Evolutionary conservation across 2,888 invertebrate species (phyloP).

Genomic region (Drosophila leonis): DNA sequence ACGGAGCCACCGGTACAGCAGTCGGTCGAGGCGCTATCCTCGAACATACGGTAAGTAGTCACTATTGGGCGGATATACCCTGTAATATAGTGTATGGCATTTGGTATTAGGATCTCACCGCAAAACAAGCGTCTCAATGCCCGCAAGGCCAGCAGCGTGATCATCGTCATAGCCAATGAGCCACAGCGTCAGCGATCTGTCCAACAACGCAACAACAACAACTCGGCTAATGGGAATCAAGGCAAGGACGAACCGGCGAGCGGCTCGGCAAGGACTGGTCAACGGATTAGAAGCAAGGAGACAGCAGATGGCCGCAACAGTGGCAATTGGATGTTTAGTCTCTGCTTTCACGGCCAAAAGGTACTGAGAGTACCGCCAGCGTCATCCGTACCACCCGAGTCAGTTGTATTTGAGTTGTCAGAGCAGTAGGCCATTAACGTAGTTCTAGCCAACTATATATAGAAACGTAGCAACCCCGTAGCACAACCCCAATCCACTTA

Average conservation of each 20-base stretch:
- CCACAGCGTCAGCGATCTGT: conserved; percentile 52
- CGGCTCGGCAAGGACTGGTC: conserved; percentile 30
- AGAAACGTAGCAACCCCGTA: conserved; percentile 19
- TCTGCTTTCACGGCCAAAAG: conserved; percentile 85
- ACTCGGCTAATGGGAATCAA: conserved; percentile 23
- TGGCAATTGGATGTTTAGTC: conserved; percentile 79
- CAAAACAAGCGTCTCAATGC: conserved; percentile 62
- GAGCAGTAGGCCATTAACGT: conserved; percentile 82
- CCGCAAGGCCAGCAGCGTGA: conserved; percentile 67
- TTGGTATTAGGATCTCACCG: conserved; percentile 68
- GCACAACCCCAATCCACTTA: conserved; percentile 8
- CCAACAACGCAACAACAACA: conserved; percentile 51
- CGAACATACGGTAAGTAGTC: conserved; percentile 66
- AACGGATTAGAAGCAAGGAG: conserved; percentile 62
- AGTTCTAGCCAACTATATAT: conserved; percentile 56
- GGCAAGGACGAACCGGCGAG: conserved; percentile 28
- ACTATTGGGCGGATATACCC: not conserved
- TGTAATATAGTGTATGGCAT: not conserved
- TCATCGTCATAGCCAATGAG: conserved; percentile 65
- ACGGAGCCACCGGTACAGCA: conserved; percentile 79
- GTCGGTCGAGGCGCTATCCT: conserved; percentile 65
- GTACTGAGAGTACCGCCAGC: conserved; percentile 85
- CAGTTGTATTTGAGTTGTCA: conserved; percentile 86
- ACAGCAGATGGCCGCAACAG: conserved; percentile 55
- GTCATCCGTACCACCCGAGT: conserved; percentile 85